Conservation (phyloP, 1,140 invertebrate genomes). For the Diachasmimorpha longicaudata region DNA sequence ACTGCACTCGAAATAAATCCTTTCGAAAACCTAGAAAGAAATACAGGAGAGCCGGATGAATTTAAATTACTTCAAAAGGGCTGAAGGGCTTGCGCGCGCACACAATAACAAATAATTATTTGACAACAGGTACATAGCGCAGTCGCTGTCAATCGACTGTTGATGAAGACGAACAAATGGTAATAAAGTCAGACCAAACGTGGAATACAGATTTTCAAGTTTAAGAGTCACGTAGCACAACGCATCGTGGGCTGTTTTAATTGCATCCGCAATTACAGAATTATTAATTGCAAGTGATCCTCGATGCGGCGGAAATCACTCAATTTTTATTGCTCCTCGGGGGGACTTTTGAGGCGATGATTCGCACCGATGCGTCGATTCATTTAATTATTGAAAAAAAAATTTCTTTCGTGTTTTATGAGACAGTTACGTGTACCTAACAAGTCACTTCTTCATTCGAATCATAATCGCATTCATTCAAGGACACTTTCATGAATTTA, state of each 20-base stretch:
- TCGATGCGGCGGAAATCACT: background rate
- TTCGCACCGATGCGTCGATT: no score
- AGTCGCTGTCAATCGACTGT: background rate
- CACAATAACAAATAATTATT: background rate
- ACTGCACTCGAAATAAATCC: constrained; percentile 2
- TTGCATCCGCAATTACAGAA: background rate
- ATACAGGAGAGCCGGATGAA: background rate
- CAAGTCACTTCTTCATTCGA: constrained; percentile 11
- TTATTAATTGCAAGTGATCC: background rate
- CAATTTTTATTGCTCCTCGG: no score
- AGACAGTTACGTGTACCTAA: background rate
- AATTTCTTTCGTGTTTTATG: background rate
- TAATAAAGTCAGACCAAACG: background rate
- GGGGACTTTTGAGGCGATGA: no score
- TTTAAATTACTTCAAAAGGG: background rate
- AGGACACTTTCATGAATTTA: constrained; percentile 20
- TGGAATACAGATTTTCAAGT: background rate
- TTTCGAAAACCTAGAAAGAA: background rate
- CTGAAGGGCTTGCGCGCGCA: background rate
- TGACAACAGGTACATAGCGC: background rate
- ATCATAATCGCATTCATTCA: constrained; percentile 1
- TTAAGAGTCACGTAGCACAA: background rate
- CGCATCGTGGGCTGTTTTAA: background rate
- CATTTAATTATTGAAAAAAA: no score
- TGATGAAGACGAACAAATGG: background rate